Evolutionary conservation across 2,797 vertebrate species (phyloP).

Genomic region (Chloroceryle inda): DNA sequence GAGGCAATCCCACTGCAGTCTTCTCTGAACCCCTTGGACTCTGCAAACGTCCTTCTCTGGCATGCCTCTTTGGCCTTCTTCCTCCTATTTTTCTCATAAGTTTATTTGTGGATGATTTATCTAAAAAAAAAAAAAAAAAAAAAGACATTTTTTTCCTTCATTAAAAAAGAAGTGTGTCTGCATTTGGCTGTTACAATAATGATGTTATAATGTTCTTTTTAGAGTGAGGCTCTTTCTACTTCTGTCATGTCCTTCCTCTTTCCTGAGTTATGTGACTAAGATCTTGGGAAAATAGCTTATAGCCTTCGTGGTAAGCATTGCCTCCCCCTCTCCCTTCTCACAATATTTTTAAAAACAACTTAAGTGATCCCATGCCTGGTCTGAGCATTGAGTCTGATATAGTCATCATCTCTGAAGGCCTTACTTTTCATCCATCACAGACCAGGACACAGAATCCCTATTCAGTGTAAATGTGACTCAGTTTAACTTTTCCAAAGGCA

Average conservation of each 20-base stretch:
- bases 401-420: neutral
- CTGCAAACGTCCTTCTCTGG: slow-evolving; percentile 26
- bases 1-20: slow-evolving; percentile 21
- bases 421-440: neutral
- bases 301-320: neutral
- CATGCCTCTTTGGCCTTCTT: slow-evolving; percentile 40
- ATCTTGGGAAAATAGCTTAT: neutral
- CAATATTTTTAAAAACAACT: neutral
- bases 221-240: neutral
- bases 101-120: slow-evolving; percentile 23
- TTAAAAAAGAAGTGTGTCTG: neutral
- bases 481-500: neutral
- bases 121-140: neutral
- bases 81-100: slow-evolving; percentile 56
- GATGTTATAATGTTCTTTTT: neutral
- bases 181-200: slow-evolving; percentile 4
- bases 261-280: neutral
- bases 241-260: neutral
- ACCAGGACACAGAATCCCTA: neutral
- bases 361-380: neutral
- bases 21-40: slow-evolving; percentile 6
- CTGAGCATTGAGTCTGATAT: neutral
- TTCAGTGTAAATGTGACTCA: neutral
- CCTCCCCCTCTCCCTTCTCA: neutral
- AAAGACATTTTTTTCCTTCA: neutral